Base-by-base conservation (phyloP, 2,888 invertebrate species). In the Pimpla rufipes region DNA sequence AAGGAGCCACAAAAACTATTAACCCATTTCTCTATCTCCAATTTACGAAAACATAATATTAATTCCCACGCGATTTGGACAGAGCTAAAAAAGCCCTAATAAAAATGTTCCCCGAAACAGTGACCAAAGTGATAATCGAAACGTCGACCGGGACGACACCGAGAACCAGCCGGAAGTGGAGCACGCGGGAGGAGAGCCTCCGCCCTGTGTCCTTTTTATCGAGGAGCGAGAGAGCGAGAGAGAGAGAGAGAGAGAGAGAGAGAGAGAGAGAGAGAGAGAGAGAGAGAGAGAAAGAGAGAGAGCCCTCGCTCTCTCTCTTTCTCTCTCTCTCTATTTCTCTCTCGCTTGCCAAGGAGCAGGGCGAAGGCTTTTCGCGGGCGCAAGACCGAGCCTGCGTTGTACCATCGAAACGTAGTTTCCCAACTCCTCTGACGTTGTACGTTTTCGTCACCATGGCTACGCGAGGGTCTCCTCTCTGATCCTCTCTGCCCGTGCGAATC, bases 381-480 rank as follows among this genome's bases (percentile, higher is more conserved):
- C 90, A 90, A 88, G 88, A 88, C 77, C 89, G 86, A 86, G 88
- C 88, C 88, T 88, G 89, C 88, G 89, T 90, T n/a, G 88, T 81
- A 78, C 79, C 45, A 55, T 23, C 21, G 29, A 16, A 42, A 73
- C n/a, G 45, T 70, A 73, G 71, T 78, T 68, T 81, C 74, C 73
- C 42, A 74, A 79, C 47, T 50, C n/a, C 55, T 64, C 40, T 78
- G 35, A 62, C 40, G 40, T 67, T 71, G 64, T 83, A 88, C 88
- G 87, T 87, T 64, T 50, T 55, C 75, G 89, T 91, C 87, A 81
- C 89, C 88, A 90, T 91, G 88, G 86, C 87, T 87, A 90, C 91
- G 79, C 79, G 70, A 71, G 55, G 21, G 45, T 70, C 52, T 52
- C 77, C 81, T 78, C 73, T 78, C 62, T 83, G 83, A 81, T 74